A percentile compares a stretch with the other conserved stretches of the same genome.
Evolutionary conservation across 2,888 invertebrate genomes (phyloP).

Genomic region (Plusia festucae): DNA sequence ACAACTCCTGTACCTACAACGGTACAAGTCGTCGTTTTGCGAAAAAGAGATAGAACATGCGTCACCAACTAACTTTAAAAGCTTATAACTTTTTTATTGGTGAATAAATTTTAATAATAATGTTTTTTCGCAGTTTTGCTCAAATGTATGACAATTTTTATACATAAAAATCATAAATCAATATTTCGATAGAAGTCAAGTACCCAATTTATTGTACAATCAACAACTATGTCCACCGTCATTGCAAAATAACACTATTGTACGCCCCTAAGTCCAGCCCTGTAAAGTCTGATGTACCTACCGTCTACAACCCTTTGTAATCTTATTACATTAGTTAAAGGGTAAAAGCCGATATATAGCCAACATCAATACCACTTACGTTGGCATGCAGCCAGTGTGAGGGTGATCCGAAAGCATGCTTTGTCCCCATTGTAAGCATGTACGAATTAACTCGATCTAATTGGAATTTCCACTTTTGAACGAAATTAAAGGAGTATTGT

Average conservation of each 20-base stretch:
- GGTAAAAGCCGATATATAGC: slow-evolving; percentile 81
- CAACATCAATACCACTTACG: slow-evolving; percentile 74
- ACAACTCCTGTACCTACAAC: no score
- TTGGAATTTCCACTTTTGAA: slow-evolving; percentile 39
- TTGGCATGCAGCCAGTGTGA: slow-evolving; percentile 62
- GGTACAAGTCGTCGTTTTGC: no score
- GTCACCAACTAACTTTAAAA: no score
- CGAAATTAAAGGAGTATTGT: slow-evolving; percentile 16
- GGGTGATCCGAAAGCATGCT: slow-evolving; percentile 63
- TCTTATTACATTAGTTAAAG: slow-evolving; percentile 87
- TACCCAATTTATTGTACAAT: no score
- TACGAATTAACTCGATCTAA: slow-evolving; percentile 43
- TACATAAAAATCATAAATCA: no score
- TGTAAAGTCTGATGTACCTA: slow-evolving; percentile 65
- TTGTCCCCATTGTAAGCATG: slow-evolving; percentile 47
- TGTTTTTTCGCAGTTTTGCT: no score
- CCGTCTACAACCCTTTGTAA: slow-evolving; percentile 82
- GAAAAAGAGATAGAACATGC: no score
- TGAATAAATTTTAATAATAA: no score
- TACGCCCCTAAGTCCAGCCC: slow-evolving; percentile 63
- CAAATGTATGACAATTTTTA: no score
- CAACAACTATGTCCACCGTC: no score
- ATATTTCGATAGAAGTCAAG: no score
- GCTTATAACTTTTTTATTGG: no score
- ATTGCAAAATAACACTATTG: neutral